Base-by-base conservation (phyloP, 2,113 vertebrate species). In the Thunnus thynnus region DNA sequence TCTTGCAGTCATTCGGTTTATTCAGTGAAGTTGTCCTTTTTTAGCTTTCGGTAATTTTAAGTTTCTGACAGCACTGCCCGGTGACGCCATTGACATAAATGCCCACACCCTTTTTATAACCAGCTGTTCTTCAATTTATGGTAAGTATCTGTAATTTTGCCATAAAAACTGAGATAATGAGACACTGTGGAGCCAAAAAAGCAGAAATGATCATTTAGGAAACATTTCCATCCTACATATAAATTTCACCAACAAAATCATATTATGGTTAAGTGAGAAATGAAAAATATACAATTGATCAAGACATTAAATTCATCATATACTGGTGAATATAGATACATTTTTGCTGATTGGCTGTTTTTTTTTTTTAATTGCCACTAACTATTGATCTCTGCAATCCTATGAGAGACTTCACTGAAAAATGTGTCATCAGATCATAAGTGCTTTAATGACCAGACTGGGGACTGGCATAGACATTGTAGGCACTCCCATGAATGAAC, bases 401-500 rank as follows among this genome's bases (percentile, higher is more conserved):
- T 52, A 16, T 77, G 61, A 30, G 68, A 65, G 56, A 61, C 72
- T 67, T 60, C 12, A 17, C 48, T 80, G 17, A 68, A n/a, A 77
- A 64, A 61, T 46, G 25, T 46, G 41, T 61, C 78, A 50, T 71
- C 68, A 50, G 32, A 20, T 17, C 57, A 3, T 27, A 17, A 82
- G 48, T 63, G 63, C 51, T 66, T 32, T 44, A 1, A 56, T 67
- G 57, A 74, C 25, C 71, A 54, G 50, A 76, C 60, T 17, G 22
- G 57, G 56, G 74, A 54, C 51, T 22, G 18, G 16, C 50, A 6
- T 32, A 66, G 55, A 73, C 70, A 48, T n/a, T 55, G 30, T n/a
- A 36, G 57, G 41, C 66, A 2, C 52, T 52, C 57, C 52, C 20
- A 44, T 65, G 58, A 83, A 80, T 86, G 84, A 88, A 64, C 82